Base-by-base conservation (phyloP, 2,113 vertebrate species). In the Melospiza georgiana region DNA sequence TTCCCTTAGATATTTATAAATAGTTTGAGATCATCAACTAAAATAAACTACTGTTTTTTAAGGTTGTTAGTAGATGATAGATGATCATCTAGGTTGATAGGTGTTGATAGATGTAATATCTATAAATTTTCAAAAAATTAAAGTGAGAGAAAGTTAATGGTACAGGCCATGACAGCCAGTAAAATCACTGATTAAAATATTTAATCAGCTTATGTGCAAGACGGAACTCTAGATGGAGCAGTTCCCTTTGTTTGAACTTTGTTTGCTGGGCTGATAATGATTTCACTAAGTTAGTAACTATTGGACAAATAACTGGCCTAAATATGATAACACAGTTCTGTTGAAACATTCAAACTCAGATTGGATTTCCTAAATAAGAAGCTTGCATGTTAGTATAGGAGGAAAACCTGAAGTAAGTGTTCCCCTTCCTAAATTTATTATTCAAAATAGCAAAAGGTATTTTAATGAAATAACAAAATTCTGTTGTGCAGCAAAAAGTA, bases 211-310 rank as follows among this genome's bases (percentile, higher is more conserved):
- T 96, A 78, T 85, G 74, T 92, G 76, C 85, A 96, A 88, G 67
- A 94, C 4, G 39, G 55, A 96, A 97, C 97, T 98, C 96, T 98
- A 98, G 97, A 98, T 98, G 97, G 97, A 98, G 97, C 95, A 98
- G 77, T 98, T 97, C 93, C 66, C 97, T 97, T 92, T 95, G 55
- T 96, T 87, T 97, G 94, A 95, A 92, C 85, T 96, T 96, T 58
- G 54, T 95, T 78, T 90, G 22, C 69, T 89, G 17, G 9, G 31
- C 30, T 73, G 75, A 82, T 78, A 62, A 76, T 68, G 41, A 94
- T 95, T 96, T 93, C 48, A 55, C 31, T 85, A 87, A 75, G 52
- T 95, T 95, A 73, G 37, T 52, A 89, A 87, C 52, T 84, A 57
- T n/a, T 92, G 84, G 72, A 72, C 15, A 86, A 72, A 89, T 77